Evolutionary conservation across 2,888 invertebrate species (phyloP), one percentile per base, ranked within the genome.

Genomic region (Stegana nigrithorax): DNA sequence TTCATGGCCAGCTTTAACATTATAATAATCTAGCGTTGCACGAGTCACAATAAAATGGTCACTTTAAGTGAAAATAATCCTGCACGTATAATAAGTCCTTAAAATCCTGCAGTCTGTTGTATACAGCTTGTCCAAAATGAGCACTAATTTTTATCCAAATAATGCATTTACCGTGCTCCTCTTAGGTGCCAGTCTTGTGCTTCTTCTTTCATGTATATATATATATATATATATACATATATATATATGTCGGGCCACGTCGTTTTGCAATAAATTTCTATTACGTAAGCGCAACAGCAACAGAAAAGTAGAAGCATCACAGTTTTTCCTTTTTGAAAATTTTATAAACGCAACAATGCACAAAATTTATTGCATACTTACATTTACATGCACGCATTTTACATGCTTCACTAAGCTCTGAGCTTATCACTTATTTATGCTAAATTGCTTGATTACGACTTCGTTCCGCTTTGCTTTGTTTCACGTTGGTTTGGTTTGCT

Each of bases 361-460:
- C 67, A 60, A 66, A 73, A 79, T 76, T 77, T 79, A 79, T 76
- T 70, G 68, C 75, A n/a, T n/a, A n/a, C n/a, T n/a, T n/a, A n/a
- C n/a, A n/a, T n/a, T n/a, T n/a, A n/a, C n/a, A n/a, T n/a, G n/a
- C n/a, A n/a, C n/a, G n/a, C n/a, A n/a, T n/a, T n/a, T n/a, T n/a
- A n/a, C n/a, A n/a, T n/a, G n/a, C n/a, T n/a, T n/a, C n/a, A n/a
- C n/a, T 21, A 32, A 36, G 19, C 12, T 17, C 21, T 26, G 14
- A 36, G 53, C 21, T 36, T 21, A 55, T 36, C 53, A 36, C 21
- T 55, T 51, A 29, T 27, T 51, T 55, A 55, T 55, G 36, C 36
- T 36, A 36, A 55, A 36, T 55, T 55, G n/a, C n/a, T n/a, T n/a
- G n/a, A 55, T 55, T 55, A 8, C n/a, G n/a, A n/a, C n/a, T n/a